Evolutionary conservation across 2,888 invertebrate genomes (phyloP).

Genomic region (Apodemia mormo): DNA sequence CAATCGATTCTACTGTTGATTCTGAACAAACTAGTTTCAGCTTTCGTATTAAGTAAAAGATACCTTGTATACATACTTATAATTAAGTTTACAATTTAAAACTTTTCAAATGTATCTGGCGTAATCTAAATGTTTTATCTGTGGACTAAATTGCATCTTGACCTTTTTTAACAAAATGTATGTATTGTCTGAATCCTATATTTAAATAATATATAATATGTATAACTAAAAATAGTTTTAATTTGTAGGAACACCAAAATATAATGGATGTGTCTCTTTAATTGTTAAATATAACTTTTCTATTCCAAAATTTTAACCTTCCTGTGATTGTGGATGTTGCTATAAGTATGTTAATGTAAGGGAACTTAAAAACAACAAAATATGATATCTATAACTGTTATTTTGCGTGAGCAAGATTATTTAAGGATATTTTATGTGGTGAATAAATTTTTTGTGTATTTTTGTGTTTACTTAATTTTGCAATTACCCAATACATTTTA

Average conservation of each 20-base stretch:
- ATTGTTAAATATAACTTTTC: conserved; percentile 67
- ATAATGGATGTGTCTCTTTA: conserved; percentile 53
- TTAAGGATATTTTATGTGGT: conserved; percentile 77
- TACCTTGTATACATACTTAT: too few species aligned
- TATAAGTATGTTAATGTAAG: conserved; percentile 69
- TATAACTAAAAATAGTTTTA: conserved; percentile 46
- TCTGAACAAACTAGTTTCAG: too few species aligned
- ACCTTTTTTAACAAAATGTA: background rate
- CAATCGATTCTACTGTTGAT: too few species aligned
- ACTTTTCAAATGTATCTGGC: too few species aligned
- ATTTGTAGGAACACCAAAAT: conserved; percentile 70
- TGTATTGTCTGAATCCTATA: conserved; percentile 36
- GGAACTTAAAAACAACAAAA: conserved; percentile 65
- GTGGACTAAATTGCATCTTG: background rate
- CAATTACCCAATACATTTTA: conserved; percentile 13
- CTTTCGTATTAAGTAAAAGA: too few species aligned
- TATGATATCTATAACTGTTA: conserved; percentile 66
- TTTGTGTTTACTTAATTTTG: conserved; percentile 41
- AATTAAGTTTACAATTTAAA: too few species aligned
- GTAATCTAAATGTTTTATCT: too few species aligned
- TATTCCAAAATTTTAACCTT: conserved; percentile 77
- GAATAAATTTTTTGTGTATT: conserved; percentile 79
- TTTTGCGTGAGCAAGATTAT: conserved; percentile 74
- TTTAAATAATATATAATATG: conserved; percentile 52
- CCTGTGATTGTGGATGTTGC: conserved; percentile 78